These are phyloP conservation scores for Drosophila formosana DNA, from an alignment of 2,888 invertebrate species.

Conservation along the genomic window DNA sequence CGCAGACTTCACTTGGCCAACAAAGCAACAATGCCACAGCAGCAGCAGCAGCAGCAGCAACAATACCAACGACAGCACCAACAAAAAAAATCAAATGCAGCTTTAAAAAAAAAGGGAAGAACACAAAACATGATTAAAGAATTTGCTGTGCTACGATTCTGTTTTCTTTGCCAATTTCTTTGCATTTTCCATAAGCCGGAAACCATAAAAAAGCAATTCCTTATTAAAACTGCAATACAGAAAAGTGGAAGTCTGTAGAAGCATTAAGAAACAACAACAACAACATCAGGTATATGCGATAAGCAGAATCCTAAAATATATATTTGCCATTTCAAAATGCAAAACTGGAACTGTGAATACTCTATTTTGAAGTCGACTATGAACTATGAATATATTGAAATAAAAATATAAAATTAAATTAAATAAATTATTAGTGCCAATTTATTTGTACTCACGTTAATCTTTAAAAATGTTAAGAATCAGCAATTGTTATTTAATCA, in stretches of 20 bases:
- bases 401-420: too few relatives aligned
- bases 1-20: conserved; percentile 75
- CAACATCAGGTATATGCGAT: background rate
- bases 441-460: too few relatives aligned
- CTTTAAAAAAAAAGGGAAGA: conserved; percentile 52
- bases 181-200: conserved; percentile 72
- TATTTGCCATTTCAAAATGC: conserved; percentile 10
- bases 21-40: conserved; percentile 60
- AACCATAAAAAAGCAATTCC: conserved; percentile 79
- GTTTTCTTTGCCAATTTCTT: conserved; percentile 73
- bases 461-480: too few relatives aligned
- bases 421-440: too few relatives aligned
- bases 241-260: background rate
- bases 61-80: conserved; percentile 5
- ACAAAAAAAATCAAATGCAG: conserved; percentile 31
- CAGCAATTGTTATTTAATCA: too few relatives aligned
- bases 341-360: background rate
- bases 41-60: conserved; percentile 36
- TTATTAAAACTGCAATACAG: conserved; percentile 74
- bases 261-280: conserved; percentile 3
- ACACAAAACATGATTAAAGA: conserved; percentile 70
- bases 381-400: too few relatives aligned
- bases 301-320: conserved; percentile 12
- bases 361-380: background rate
- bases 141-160: conserved; percentile 48